A percentile compares a stretch with the other conserved stretches of the same genome.
phyloP scores from a whole-genome alignment of 2,888 invertebrate species.

The Zhuqinia jingwanae region DNA sequence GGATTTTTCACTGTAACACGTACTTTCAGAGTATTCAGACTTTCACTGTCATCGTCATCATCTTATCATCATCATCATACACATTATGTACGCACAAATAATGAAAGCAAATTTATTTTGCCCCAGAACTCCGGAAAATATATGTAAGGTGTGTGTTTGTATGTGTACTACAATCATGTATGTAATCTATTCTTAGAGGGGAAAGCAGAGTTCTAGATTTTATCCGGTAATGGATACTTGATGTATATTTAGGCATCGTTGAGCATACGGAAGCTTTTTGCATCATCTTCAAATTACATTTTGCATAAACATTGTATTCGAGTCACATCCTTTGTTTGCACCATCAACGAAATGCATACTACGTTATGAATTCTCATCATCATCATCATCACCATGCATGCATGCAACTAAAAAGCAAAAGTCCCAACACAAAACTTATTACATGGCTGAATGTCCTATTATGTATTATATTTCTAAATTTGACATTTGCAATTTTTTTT shows the following conservation, averaged over 20 bases:
- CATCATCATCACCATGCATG: background rate
- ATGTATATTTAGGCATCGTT: slow-evolving; percentile 28
- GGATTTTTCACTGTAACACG: background rate
- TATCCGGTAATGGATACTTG: slow-evolving; percentile 44
- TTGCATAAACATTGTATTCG: slow-evolving; percentile 47
- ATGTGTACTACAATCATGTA: background rate
- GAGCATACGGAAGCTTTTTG: slow-evolving; percentile 24
- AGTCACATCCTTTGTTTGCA: background rate
- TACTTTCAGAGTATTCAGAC: slow-evolving; percentile 3
- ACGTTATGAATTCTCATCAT: too few species aligned
- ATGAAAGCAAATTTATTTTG: background rate
- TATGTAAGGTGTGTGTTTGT: background rate
- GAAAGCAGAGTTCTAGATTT: background rate
- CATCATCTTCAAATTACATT: slow-evolving; percentile 51
- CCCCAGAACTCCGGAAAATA: too few species aligned
- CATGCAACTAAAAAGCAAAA: background rate
- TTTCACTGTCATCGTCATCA: slow-evolving; percentile 20
- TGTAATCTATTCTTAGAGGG: background rate
- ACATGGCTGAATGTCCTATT: background rate
- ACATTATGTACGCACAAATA: background rate
- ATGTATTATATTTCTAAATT: too few species aligned
- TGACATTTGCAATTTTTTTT: too few species aligned
- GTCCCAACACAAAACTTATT: slow-evolving; percentile 5
- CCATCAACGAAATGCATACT: slow-evolving; percentile 5
- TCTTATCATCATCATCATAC: background rate